These are phyloP conservation scores for Aphelenchoides besseyi DNA, from an alignment of 1,140 invertebrate genomes.

Conservation along the genomic window DNA sequence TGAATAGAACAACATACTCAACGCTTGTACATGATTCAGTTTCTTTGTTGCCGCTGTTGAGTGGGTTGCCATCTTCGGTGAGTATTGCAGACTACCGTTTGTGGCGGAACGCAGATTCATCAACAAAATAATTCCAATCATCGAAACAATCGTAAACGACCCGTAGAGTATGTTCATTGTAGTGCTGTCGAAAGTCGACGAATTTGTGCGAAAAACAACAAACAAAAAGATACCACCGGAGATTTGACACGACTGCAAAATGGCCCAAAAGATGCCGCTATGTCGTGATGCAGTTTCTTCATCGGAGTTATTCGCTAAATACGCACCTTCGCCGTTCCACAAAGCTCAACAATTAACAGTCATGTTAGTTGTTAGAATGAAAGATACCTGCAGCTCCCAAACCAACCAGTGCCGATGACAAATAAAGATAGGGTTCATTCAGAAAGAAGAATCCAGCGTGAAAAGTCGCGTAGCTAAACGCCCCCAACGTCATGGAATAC, in stretches of 20 bases:
- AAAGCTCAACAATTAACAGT: conserved; percentile 7
- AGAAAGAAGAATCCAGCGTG: conserved; percentile 47
- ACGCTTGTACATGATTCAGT: not conserved
- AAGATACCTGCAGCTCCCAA: conserved; percentile 47
- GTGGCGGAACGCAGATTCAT: not conserved
- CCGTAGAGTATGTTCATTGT: conserved; percentile 35
- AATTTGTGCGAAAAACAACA: conserved; percentile 27
- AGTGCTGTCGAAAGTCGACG: not conserved
- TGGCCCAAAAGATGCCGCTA: conserved; percentile 37
- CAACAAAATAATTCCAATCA: conserved; percentile 24
- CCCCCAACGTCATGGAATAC: conserved; percentile 39
- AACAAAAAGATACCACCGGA: conserved; percentile 38
- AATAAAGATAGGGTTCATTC: conserved; percentile 46
- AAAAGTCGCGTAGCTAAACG: conserved; percentile 38
- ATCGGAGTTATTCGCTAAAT: conserved; percentile 37
- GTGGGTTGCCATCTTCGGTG: not conserved
- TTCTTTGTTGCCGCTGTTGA: no score
- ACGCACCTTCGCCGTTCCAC: conserved; percentile 41
- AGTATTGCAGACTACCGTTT: conserved; percentile 15
- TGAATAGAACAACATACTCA: conserved; percentile 2
- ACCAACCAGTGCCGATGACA: conserved; percentile 43
- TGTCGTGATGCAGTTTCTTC: conserved; percentile 27
- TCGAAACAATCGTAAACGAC: conserved; percentile 27
- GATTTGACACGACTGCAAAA: conserved; percentile 37
- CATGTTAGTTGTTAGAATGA: not conserved